Evolutionary conservation across 64 coral and sea anemone species (phyloP).

Genomic region (Porites australiensis): DNA sequence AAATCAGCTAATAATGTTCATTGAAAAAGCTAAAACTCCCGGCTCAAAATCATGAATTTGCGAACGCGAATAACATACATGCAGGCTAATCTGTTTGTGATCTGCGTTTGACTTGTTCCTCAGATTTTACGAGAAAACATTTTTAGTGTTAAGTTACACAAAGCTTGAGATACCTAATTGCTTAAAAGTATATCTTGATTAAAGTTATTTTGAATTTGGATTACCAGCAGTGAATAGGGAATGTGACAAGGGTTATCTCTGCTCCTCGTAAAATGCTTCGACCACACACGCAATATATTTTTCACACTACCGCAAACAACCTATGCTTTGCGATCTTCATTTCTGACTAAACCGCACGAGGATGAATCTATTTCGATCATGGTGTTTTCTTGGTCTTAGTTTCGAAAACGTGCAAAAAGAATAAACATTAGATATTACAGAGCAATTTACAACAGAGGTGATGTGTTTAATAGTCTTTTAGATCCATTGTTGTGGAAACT

Average conservation of each 20-base stretch:
- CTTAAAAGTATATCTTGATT: slow-evolving; percentile 61
- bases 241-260: slow-evolving; percentile 53
- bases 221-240: slow-evolving; percentile 36
- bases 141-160: slow-evolving; percentile 42
- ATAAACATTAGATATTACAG: slow-evolving; percentile 22
- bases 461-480: slow-evolving; percentile 53
- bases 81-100: slow-evolving; percentile 41
- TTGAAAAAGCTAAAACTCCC: slow-evolving; percentile 49
- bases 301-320: not conserved
- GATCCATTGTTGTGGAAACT: slow-evolving; percentile 39
- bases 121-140: slow-evolving; percentile 35
- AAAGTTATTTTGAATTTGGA: slow-evolving; percentile 46
- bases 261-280: not conserved
- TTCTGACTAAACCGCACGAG: not conserved
- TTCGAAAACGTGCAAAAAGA: slow-evolving; percentile 38
- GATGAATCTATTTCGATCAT: not conserved
- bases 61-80: slow-evolving; percentile 36
- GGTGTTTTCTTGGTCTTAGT: not conserved
- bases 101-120: slow-evolving; percentile 15
- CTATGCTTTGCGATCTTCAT: not conserved
- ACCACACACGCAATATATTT: slow-evolving; percentile 48
- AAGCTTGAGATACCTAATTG: slow-evolving; percentile 11
- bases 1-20: slow-evolving; percentile 28
- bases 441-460: slow-evolving; percentile 25
- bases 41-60: slow-evolving; percentile 29